phyloP scores from a whole-genome alignment of 1,140 invertebrate species.

The Paraescarpia echinospica region DNA sequence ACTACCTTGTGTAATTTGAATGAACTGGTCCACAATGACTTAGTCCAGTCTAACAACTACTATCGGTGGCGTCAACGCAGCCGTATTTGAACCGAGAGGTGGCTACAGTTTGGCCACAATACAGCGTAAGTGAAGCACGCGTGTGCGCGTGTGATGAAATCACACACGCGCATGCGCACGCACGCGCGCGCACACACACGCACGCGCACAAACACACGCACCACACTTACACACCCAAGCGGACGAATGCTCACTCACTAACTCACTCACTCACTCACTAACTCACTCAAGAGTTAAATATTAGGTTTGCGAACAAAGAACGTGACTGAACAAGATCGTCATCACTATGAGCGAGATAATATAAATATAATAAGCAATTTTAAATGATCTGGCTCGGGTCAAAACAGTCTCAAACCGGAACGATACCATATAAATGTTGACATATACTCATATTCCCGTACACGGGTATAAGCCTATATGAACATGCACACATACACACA shows the following conservation, averaged over 20 bases:
- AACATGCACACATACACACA: neutral
- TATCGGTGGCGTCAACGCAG: neutral
- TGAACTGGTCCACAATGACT: neutral
- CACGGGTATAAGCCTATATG: too few relatives aligned
- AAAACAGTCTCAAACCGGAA: neutral
- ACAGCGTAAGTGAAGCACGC: neutral
- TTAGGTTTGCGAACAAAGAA: neutral
- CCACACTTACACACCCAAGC: neutral
- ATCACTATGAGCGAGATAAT: neutral
- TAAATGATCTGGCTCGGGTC: neutral
- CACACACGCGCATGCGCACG: neutral
- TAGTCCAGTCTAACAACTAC: neutral
- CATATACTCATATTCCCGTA: too few relatives aligned
- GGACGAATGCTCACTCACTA: neutral
- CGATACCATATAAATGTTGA: too few relatives aligned
- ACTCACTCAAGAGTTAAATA: neutral
- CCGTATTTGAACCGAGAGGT: neutral
- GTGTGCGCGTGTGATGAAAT: neutral
- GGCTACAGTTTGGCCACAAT: neutral
- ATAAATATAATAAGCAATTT: neutral
- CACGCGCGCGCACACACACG: neutral
- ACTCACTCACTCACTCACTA: neutral
- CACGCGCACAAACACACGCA: neutral
- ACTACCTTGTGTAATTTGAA: neutral
- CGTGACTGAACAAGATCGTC: neutral